A percentile compares a stretch with the other conserved stretches of the same genome.
These are phyloP conservation scores for Watsonalla cultraria DNA, from an alignment of 2,888 invertebrate genomes.

Conservation along the genomic window DNA sequence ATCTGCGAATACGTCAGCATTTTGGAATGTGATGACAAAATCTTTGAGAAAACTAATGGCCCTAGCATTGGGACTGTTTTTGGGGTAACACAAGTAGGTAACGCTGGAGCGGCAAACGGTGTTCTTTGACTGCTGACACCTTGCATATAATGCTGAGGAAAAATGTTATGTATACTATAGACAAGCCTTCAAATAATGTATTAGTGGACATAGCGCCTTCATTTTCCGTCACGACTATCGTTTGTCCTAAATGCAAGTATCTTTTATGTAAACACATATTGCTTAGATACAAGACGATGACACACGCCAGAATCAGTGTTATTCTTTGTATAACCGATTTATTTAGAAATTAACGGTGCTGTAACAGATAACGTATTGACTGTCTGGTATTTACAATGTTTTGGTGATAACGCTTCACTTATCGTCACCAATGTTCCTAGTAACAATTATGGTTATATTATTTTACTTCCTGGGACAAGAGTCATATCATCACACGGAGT, in stretches of 20 bases:
- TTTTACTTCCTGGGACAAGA: too few relatives aligned
- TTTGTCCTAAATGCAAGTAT: conserved; percentile 41
- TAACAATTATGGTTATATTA: not conserved
- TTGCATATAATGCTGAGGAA: too few relatives aligned
- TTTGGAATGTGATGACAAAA: too few relatives aligned
- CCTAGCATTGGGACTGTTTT: too few relatives aligned
- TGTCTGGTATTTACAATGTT: conserved; percentile 17
- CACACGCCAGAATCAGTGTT: conserved; percentile 22
- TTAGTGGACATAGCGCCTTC: conserved; percentile 13
- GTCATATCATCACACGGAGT: too few relatives aligned
- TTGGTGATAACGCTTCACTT: not conserved
- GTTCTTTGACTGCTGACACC: too few relatives aligned
- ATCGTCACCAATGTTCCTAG: not conserved
- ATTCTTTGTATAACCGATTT: conserved; percentile 40
- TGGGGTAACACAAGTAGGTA: too few relatives aligned
- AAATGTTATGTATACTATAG: too few relatives aligned
- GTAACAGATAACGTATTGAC: conserved; percentile 18
- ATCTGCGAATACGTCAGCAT: too few relatives aligned
- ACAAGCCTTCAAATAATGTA: not conserved
- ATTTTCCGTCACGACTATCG: conserved; percentile 15
- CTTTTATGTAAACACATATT: conserved; percentile 32
- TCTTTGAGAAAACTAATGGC: too few relatives aligned
- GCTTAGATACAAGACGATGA: conserved; percentile 30
- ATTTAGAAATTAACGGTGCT: conserved; percentile 39
- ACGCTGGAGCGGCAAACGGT: too few relatives aligned